Conservation (phyloP, 2,888 invertebrate genomes). For the Nomada goodeniana region DNA sequence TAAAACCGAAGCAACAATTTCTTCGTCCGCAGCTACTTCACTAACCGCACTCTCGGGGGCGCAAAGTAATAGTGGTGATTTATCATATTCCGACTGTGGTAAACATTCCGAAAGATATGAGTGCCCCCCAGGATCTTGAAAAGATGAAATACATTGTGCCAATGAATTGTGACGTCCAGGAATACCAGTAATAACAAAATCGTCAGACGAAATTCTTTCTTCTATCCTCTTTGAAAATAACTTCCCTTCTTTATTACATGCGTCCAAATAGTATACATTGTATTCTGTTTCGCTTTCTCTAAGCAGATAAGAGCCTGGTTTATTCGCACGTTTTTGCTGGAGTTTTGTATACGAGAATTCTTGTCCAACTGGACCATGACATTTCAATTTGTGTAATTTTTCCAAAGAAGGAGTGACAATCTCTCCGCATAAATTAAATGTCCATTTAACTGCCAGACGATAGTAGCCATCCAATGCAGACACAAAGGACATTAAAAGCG, state of each 20-base stretch:
- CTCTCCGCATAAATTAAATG: constrained; percentile 94
- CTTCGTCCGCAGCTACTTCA: constrained; percentile 86
- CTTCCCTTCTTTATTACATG: constrained; percentile 88
- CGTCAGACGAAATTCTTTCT: constrained; percentile 86
- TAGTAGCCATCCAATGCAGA: constrained; percentile 95
- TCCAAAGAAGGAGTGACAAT: constrained; percentile 92
- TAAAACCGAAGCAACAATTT: constrained; percentile 83
- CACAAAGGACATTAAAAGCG: constrained; percentile 91
- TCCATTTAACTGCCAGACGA: constrained; percentile 93
- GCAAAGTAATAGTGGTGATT: constrained; percentile 89
- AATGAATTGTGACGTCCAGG: constrained; percentile 86
- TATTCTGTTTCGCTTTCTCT: constrained; percentile 93
- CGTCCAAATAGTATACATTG: constrained; percentile 92
- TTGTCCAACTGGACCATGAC: constrained; percentile 95
- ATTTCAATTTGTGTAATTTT: constrained; percentile 90
- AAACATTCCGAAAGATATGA: constrained; percentile 91
- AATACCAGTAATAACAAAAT: constrained; percentile 85
- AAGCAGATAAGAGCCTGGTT: constrained; percentile 92
- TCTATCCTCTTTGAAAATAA: constrained; percentile 78
- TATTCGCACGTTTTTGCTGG: constrained; percentile 90
- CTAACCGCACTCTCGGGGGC: constrained; percentile 86
- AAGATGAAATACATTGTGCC: constrained; percentile 87
- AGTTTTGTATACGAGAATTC: constrained; percentile 94
- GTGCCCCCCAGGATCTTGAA: constrained; percentile 87
- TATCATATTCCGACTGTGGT: constrained; percentile 94